These are phyloP conservation scores for Aphidoletes aphidimyza DNA, from an alignment of 2,888 invertebrate genomes.

Conservation along the genomic window DNA sequence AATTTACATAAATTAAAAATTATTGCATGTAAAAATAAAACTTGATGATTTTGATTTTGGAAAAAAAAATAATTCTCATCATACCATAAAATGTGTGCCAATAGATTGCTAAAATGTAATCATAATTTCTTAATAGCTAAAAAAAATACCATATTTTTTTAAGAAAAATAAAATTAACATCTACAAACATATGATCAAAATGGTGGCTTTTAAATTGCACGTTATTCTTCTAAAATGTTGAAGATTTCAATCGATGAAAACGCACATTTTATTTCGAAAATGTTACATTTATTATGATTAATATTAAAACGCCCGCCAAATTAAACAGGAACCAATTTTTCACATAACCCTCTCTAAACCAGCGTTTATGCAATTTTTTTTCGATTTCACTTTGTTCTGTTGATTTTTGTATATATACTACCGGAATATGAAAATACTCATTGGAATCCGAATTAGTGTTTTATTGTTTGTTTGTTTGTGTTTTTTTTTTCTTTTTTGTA, in stretches of 20 bases:
- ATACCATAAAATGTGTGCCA: not conserved
- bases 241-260: too few species aligned
- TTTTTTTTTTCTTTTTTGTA: not conserved
- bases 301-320: not conserved
- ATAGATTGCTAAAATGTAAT: not conserved
- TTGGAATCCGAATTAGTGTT: not conserved
- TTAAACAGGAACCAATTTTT: not conserved
- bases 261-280: not conserved
- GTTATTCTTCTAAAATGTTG: too few species aligned
- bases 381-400: constrained; percentile 6
- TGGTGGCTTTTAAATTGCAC: not conserved
- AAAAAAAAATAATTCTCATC: not conserved
- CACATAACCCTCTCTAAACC: not conserved
- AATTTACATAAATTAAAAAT: not conserved
- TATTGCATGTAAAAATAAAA: not conserved
- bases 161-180: too few species aligned
- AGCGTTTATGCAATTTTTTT: not conserved
- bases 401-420: too few species aligned
- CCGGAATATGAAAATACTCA: not conserved
- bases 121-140: not conserved
- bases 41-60: not conserved
- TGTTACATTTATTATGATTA: not conserved
- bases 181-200: not conserved
- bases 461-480: too few species aligned
- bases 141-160: not conserved